A percentile compares a stretch with the other conserved stretches of the same genome.
phyloP scores from a whole-genome alignment of 2,113 vertebrate species.

The Piaya cayana region DNA sequence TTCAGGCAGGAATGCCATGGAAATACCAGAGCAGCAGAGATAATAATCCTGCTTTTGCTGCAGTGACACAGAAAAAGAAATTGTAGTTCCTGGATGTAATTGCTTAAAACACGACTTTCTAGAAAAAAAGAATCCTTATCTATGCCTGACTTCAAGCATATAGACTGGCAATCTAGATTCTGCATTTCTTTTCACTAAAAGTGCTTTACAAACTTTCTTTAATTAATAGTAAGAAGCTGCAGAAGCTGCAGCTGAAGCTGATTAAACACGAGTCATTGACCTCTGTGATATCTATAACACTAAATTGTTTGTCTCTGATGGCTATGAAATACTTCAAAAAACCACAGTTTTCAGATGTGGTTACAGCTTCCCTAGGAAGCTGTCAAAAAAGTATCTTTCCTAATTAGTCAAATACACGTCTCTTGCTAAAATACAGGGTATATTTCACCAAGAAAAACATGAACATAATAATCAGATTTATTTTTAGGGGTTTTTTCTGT shows the following conservation, averaged over 20 bases:
- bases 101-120: neutral
- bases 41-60: neutral
- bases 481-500: neutral
- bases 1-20: neutral
- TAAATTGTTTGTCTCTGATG: neutral
- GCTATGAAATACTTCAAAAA: neutral
- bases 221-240: neutral
- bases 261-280: neutral
- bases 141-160: neutral
- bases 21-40: neutral
- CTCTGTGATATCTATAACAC: neutral
- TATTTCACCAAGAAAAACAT: neutral
- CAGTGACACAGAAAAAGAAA: neutral
- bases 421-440: neutral
- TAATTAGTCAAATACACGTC: neutral
- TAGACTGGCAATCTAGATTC: neutral
- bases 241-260: neutral
- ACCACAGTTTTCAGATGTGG: neutral
- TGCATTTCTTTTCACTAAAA: neutral
- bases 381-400: neutral
- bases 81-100: neutral
- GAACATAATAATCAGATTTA: neutral
- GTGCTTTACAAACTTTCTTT: neutral
- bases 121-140: neutral
- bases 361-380: neutral